Percentiles rank a stretch among this genome's conserved stretches.
These are phyloP conservation scores for Nerophis lumbriciformis DNA, from an alignment of 2,113 vertebrate species.

Conservation along the genomic window DNA sequence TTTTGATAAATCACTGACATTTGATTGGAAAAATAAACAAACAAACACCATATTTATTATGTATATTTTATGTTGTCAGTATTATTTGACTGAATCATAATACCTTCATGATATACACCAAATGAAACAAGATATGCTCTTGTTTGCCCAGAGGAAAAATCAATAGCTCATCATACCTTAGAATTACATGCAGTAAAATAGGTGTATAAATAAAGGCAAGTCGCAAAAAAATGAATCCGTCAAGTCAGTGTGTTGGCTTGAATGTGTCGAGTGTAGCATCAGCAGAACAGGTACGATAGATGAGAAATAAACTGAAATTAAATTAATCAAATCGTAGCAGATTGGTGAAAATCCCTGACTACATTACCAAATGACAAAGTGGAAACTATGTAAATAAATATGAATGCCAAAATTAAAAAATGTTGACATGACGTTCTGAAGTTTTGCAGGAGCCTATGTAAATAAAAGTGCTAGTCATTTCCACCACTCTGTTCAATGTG, in stretches of 20 bases:
- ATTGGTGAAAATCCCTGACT: background rate
- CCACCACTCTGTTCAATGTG: conserved; percentile 21
- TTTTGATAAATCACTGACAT: background rate
- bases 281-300: background rate
- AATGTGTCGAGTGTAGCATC: conserved; percentile 10
- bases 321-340: background rate
- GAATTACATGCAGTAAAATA: conserved; percentile 37
- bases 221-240: conserved; percentile 7
- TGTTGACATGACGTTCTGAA: background rate
- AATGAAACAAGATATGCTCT: background rate
- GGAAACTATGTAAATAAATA: conserved; percentile 5
- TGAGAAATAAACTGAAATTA: background rate
- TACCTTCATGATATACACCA: background rate
- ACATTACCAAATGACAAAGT: background rate
- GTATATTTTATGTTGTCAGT: background rate
- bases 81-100: background rate
- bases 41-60: background rate
- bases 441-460: conserved; percentile 5
- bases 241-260: conserved; percentile 21
- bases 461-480: conserved; percentile 16
- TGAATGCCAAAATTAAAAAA: background rate
- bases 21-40: background rate
- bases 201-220: conserved; percentile 15
- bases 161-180: conserved; percentile 20
- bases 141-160: background rate